phyloP scores from a whole-genome alignment of 2,888 invertebrate species.

The Embidobia sp. region DNA sequence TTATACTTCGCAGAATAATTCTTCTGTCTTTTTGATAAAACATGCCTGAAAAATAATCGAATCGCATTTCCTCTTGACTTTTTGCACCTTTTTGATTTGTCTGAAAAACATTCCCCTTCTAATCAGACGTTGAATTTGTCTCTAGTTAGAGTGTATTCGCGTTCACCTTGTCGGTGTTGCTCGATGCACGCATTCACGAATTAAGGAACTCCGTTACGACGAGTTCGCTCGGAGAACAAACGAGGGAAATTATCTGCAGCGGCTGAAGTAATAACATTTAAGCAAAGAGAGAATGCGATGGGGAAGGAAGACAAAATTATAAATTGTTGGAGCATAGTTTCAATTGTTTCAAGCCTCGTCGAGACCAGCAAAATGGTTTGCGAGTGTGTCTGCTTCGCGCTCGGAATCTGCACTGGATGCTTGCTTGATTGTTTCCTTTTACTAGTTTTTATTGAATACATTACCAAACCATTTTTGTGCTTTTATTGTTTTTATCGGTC shows the following conservation, averaged over 20 bases:
- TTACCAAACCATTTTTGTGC: no score
- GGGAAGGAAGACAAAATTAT: slow-evolving; percentile 72
- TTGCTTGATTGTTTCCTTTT: slow-evolving; percentile 24
- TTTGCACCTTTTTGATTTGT: slow-evolving; percentile 4
- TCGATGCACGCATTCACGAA: slow-evolving; percentile 53
- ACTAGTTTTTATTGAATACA: slow-evolving; percentile 6
- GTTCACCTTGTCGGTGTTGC: slow-evolving; percentile 32
- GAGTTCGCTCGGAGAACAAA: slow-evolving; percentile 71
- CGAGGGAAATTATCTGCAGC: slow-evolving; percentile 77
- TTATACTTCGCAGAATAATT: not conserved
- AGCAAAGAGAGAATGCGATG: slow-evolving; percentile 51
- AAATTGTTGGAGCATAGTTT: slow-evolving; percentile 78
- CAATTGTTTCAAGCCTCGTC: slow-evolving; percentile 73
- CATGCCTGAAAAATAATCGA: slow-evolving; percentile 20
- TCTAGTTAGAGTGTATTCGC: slow-evolving; percentile 36
- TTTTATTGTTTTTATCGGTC: no score
- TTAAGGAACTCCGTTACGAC: slow-evolving; percentile 53
- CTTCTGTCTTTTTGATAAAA: not conserved
- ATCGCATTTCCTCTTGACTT: slow-evolving; percentile 1
- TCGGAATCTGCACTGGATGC: slow-evolving; percentile 46
- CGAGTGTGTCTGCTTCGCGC: slow-evolving; percentile 48
- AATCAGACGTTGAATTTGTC: slow-evolving; percentile 49
- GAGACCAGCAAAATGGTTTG: slow-evolving; percentile 44
- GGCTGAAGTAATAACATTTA: slow-evolving; percentile 78
- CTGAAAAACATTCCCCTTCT: slow-evolving; percentile 20